Percentiles rank a stretch among this genome's conserved stretches.
Conservation (phyloP, 2,888 invertebrate genomes). For the Microdon myrmicae region DNA sequence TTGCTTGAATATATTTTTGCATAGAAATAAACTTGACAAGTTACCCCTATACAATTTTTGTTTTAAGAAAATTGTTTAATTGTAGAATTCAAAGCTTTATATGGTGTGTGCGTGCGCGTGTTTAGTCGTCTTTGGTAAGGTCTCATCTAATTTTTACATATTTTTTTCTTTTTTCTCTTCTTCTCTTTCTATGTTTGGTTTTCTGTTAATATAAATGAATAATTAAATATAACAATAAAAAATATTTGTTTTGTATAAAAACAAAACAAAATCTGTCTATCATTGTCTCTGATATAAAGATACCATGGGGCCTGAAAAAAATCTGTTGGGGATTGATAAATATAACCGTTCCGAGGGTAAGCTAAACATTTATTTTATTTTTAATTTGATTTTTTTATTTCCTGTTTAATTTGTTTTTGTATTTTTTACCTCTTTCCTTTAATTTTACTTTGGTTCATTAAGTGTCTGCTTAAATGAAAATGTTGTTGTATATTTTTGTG, state of each 20-base stretch:
- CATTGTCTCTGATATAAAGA: conserved; percentile 59
- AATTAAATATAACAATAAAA: conserved; percentile 30
- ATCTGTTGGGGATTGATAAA: conserved; percentile 68
- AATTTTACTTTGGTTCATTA: conserved; percentile 5
- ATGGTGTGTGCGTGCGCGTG: conserved; percentile 41
- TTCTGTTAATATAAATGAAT: conserved; percentile 25
- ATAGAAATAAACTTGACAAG: too few relatives aligned
- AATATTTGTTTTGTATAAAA: conserved; percentile 27
- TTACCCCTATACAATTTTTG: too few relatives aligned
- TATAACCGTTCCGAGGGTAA: conserved; percentile 68
- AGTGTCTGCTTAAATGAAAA: conserved; percentile 18
- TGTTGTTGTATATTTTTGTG: background rate
- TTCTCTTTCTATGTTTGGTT: conserved; percentile 43
- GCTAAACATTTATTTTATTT: conserved; percentile 58
- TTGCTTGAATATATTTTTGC: too few relatives aligned
- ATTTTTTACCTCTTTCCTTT: conserved; percentile 12
- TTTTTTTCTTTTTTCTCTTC: conserved; percentile 31
- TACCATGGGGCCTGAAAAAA: conserved; percentile 69
- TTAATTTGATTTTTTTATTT: conserved; percentile 34
- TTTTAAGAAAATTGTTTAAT: too few relatives aligned
- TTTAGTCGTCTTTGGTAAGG: conserved; percentile 40
- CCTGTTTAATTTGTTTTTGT: conserved; percentile 28
- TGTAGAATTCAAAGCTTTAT: conserved; percentile 17
- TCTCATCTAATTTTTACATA: conserved; percentile 36
- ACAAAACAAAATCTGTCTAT: conserved; percentile 35